Percentiles rank a stretch among this genome's conserved stretches.
These are phyloP conservation scores for Unio delphinus DNA, from an alignment of 2,888 invertebrate genomes.

Conservation along the genomic window DNA sequence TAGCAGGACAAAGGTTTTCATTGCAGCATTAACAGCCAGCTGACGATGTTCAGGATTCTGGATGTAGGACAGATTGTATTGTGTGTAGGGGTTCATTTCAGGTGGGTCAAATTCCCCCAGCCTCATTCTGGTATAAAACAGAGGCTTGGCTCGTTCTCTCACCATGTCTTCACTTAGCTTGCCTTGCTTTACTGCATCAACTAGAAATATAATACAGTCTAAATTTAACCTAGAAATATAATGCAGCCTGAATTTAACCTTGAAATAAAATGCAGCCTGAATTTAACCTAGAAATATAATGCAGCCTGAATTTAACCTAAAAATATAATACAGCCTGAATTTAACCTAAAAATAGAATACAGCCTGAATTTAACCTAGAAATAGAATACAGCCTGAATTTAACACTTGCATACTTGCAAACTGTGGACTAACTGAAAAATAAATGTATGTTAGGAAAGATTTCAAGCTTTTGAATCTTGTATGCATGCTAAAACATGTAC, in stretches of 20 bases:
- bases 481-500: no score
- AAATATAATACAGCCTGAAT: no score
- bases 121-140: constrained; percentile 62
- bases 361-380: no score
- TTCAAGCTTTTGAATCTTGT: no score
- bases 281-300: no score
- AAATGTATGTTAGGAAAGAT: no score
- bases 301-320: no score
- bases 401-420: neutral
- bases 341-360: no score
- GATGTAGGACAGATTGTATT: constrained; percentile 37
- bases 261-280: no score
- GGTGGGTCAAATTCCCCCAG: constrained; percentile 64
- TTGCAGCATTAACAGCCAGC: constrained; percentile 55
- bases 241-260: neutral
- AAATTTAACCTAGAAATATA: neutral
- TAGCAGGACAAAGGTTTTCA: constrained; percentile 61
- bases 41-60: constrained; percentile 44
- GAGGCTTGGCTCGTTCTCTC: constrained; percentile 47
- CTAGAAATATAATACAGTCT: constrained; percentile 13
- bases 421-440: neutral
- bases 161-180: constrained; percentile 37
- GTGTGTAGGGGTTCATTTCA: constrained; percentile 58
- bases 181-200: constrained; percentile 41
- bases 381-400: neutral